These are phyloP conservation scores for Lucilia sericata DNA, from an alignment of 1,140 invertebrate genomes.

Conservation along the genomic window DNA sequence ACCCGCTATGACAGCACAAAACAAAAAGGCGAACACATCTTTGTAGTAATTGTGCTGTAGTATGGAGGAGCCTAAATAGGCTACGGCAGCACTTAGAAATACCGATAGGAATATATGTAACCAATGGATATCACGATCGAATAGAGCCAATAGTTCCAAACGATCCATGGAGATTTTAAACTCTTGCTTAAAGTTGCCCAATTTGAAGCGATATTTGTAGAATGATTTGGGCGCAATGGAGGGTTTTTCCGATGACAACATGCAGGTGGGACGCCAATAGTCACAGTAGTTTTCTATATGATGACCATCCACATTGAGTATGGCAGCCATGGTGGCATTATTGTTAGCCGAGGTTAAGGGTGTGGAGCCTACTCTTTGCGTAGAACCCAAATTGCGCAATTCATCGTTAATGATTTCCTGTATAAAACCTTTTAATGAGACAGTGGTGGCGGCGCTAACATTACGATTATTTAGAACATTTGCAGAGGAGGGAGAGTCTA, in stretches of 20 bases:
- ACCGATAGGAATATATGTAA: constrained; percentile 88
- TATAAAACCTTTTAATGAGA: constrained; percentile 59
- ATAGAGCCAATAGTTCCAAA: constrained; percentile 88
- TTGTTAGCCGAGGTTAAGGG: constrained; percentile 10
- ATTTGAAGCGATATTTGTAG: constrained; percentile 86
- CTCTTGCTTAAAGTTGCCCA: constrained; percentile 70
- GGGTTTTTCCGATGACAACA: constrained; percentile 65
- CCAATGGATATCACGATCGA: constrained; percentile 91
- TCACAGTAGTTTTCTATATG: constrained; percentile 62
- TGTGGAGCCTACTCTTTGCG: constrained; percentile 10
- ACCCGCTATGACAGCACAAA: constrained; percentile 96
- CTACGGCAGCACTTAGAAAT: constrained; percentile 86
- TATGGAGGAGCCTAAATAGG: constrained; percentile 85
- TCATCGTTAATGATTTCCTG: constrained; percentile 58
- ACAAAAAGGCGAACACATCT: constrained; percentile 93
- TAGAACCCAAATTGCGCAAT: constrained; percentile 45
- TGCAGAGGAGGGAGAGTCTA: constrained; percentile 49
- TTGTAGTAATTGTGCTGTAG: constrained; percentile 88
- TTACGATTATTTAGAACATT: constrained; percentile 40
- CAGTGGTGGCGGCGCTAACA: constrained; percentile 44
- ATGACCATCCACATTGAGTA: constrained; percentile 61
- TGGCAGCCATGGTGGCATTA: constrained; percentile 49
- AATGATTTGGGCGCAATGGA: constrained; percentile 78
- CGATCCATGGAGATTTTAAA: constrained; percentile 91
- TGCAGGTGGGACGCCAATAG: constrained; percentile 62